A percentile compares a stretch with the other conserved stretches of the same genome.
These are phyloP conservation scores for Anableps anableps DNA, from an alignment of 2,797 vertebrate species.

Conservation along the genomic window DNA sequence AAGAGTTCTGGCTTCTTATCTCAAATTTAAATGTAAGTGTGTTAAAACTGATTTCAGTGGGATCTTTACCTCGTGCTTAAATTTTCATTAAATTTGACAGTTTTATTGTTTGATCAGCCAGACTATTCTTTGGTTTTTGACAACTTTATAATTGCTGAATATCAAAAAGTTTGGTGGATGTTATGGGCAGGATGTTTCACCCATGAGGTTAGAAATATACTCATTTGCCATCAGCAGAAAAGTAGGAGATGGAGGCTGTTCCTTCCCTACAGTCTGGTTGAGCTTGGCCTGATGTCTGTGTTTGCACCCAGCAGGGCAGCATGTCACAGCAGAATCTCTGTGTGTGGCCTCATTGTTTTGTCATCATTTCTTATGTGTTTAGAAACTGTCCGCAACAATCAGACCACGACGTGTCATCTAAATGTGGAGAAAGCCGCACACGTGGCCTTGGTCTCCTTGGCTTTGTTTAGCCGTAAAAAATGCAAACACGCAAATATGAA, in stretches of 20 bases:
- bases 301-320: conserved; percentile 61
- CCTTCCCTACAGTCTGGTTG: conserved; percentile 40
- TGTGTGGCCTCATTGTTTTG: conserved; percentile 84
- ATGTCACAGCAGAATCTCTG: conserved; percentile 69
- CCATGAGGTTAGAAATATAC: conserved; percentile 41
- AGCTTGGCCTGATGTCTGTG: conserved; percentile 59
- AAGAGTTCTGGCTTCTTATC: background rate
- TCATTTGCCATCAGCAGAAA: conserved; percentile 52
- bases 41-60: background rate
- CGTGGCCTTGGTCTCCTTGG: conserved; percentile 46
- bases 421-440: conserved; percentile 50
- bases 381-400: conserved; percentile 76
- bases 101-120: conserved; percentile 18
- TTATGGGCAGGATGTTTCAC: conserved; percentile 35
- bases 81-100: conserved; percentile 22
- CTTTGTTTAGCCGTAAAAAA: conserved; percentile 54
- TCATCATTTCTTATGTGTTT: conserved; percentile 82
- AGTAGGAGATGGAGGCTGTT: conserved; percentile 42
- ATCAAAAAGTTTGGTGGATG: conserved; percentile 51
- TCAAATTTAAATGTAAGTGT: background rate
- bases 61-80: background rate
- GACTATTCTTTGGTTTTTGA: conserved; percentile 21
- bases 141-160: conserved; percentile 3
- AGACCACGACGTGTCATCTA: conserved; percentile 70
- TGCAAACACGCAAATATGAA: conserved; percentile 45